Base-by-base conservation (phyloP, 2,113 vertebrate genomes). In the Otocyon megalotis region DNA sequence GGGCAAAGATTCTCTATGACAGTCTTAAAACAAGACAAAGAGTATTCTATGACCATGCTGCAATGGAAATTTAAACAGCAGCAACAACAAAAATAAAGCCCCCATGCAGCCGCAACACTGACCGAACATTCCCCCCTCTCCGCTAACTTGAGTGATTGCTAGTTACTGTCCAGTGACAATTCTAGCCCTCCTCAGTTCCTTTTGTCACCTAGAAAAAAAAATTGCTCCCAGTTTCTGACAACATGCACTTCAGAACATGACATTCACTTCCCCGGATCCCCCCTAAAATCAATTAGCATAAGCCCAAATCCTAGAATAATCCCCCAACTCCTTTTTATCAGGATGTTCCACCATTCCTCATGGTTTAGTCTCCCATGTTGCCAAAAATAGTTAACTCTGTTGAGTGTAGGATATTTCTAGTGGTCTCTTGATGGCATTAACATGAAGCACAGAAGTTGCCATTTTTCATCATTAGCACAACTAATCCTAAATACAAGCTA, bases 21-120 rank as follows among this genome's bases (percentile, higher is more conserved):
- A 13, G 4, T 60, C 72, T 79, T 48, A 71, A 81, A 81, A 85
- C 15, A 30, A 82, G 14, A 37, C 10, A 72, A 69, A 92, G 28
- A 79, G 24, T 43, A 54, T 32, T 53, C 43, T 53, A 69, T 54
- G 37, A 88, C 95, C 35, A 13, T 26, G 4, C 6, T 86, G 10
- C 43, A 63, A 89, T 5, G 88, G 37, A 96, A 87, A 96, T 87
- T 80, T 88, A 80, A 93, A 80, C 22, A 79, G 22, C 28, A 96
- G 13, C 15, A 67, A 77, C 19, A 84, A 24, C 48, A 28, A 80
- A 77, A 90, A 35, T 2, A 83, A 90, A 95, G 1, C 1, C 1
- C 63, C 6, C 69, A 20, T 90, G 16, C 26, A 81, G 35, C 13
- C 35, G n/a, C 22, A 65, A 82, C 79, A 77, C 32, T 35, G 32